Base-by-base conservation (phyloP, 2,797 vertebrate species). In the Sardinella longiceps region DNA sequence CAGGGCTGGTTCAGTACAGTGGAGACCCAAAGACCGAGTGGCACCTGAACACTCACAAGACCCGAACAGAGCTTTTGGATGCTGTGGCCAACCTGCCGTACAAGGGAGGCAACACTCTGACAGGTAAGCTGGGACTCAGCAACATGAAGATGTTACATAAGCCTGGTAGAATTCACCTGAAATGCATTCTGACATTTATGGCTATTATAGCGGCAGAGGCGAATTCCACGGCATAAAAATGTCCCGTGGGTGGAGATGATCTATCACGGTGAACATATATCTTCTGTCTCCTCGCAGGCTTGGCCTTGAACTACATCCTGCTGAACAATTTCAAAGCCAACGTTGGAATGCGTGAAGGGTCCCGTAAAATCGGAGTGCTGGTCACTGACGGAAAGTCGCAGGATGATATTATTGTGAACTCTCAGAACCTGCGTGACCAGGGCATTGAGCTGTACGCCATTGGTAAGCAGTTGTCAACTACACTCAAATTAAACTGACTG, bases 301-400 rank as follows among this genome's bases (percentile, higher is more conserved):
- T 98, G 94, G 98, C 98, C 90, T 95, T 99, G 93, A 98, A 96
- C 92, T 98, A 97, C 94, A 95, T 99, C 90, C 95, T 97, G 86
- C 96, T 95, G 90, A 98, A 98, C 92, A 99, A 95, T 90, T 99
- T 99, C 90, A 98, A 91, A 90, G 90, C 95, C 74, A 96, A 95
- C 1, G 96, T 95, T 0, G 98, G 98, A 48, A 96, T 99, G 96
- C 96, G 98, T 80, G 95, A 96, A 63, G 95, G 93, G 15, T 90
- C 98, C 87, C 96, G 96, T 83, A 99, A 97, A 94, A 99, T 99
- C 0, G 98, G 97, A 25, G 97, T 99, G 83, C 94, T 99, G 87
- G 94, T 99, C 88, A 99, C 98, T 77, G 98, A 99, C 12, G 98
- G 98, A 85, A 99, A 99, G 91, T 99, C 98, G 28, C 98, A 99